Percentiles rank a stretch among this genome's conserved stretches.
Conservation (phyloP, 2,888 invertebrate species). For the Adelphocoris suturalis region DNA sequence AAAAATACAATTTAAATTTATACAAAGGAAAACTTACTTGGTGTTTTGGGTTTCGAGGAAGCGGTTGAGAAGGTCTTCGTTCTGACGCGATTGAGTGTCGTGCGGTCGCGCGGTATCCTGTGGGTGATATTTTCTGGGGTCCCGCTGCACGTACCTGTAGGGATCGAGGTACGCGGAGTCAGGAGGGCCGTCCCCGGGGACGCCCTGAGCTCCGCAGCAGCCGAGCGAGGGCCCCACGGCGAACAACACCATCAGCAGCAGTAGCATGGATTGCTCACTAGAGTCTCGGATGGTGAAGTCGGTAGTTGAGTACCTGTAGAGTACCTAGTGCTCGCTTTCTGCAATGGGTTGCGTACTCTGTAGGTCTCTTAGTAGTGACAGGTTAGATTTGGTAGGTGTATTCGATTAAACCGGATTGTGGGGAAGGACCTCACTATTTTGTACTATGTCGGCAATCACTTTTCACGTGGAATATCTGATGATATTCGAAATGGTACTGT, state of each 20-base stretch:
- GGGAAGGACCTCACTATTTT: no score
- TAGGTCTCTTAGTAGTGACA: no score
- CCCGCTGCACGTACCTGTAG: conserved; percentile 68
- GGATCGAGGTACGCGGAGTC: conserved; percentile 72
- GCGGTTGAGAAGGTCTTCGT: conserved; percentile 73
- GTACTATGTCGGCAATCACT: no score
- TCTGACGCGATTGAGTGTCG: conserved; percentile 52
- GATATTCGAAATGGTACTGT: no score
- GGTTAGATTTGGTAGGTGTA: no score
- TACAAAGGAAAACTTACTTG: conserved; percentile 68
- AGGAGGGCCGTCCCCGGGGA: conserved; percentile 51
- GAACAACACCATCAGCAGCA: conserved; percentile 13
- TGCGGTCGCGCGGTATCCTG: conserved; percentile 42
- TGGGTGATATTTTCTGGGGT: conserved; percentile 55
- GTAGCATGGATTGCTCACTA: neutral
- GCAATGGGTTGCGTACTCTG: no score
- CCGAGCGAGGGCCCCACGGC: conserved; percentile 51
- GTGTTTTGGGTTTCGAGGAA: conserved; percentile 75
- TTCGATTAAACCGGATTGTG: no score
- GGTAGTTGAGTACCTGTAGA: no score
- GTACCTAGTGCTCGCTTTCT: no score
- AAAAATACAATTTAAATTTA: no score
- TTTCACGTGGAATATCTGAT: no score
- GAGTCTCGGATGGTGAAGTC: neutral
- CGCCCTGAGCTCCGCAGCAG: conserved; percentile 53